A percentile compares a stretch with the other conserved stretches of the same genome.
Evolutionary conservation across 1,140 invertebrate species (phyloP).

Genomic region (Venustaconcha ellipsiformis): DNA sequence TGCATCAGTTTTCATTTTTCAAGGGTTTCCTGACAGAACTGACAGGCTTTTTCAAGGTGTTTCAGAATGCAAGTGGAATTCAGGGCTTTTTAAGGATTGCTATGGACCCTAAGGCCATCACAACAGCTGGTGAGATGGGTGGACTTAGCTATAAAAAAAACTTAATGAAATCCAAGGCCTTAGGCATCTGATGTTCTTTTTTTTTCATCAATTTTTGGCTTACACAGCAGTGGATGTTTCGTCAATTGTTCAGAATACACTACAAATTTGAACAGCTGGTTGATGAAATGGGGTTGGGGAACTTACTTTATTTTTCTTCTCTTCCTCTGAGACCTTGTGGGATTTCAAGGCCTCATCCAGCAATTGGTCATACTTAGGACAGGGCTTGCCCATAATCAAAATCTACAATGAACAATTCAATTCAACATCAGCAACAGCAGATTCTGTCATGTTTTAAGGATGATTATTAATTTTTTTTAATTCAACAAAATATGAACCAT

Average conservation of each 20-base stretch:
- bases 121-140: too few relatives aligned
- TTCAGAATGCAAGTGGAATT: too few relatives aligned
- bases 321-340: conserved; percentile 27
- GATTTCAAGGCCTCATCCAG: conserved; percentile 29
- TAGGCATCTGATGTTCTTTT: background rate
- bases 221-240: background rate
- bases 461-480: too few relatives aligned
- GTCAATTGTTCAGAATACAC: background rate
- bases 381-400: conserved; percentile 36
- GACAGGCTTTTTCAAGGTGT: too few relatives aligned
- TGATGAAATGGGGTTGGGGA: background rate
- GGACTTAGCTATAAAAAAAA: background rate
- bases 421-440: background rate
- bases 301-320: conserved; percentile 41
- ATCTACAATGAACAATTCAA: conserved; percentile 21
- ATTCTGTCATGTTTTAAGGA: background rate
- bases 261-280: background rate
- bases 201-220: background rate
- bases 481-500: too few relatives aligned
- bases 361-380: conserved; percentile 39
- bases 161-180: background rate
- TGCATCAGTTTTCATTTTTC: too few relatives aligned
- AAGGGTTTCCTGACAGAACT: too few relatives aligned
- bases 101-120: too few relatives aligned
- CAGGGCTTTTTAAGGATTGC: too few relatives aligned